Evolutionary conservation across 2,113 vertebrate species (phyloP).

Genomic region (Dipodomys ordii): DNA sequence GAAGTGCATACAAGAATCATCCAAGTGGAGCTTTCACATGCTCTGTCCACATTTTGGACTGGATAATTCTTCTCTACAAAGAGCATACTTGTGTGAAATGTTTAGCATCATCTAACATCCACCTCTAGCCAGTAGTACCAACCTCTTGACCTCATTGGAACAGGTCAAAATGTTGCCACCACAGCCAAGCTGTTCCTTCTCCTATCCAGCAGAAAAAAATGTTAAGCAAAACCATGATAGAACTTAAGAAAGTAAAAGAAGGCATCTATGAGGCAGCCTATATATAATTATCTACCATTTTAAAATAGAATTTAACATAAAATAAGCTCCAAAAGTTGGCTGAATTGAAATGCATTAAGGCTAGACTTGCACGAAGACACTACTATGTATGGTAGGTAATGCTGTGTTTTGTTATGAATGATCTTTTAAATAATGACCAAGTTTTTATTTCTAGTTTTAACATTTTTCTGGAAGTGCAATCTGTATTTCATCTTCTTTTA

Average conservation of each 20-base stretch:
- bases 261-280: neutral
- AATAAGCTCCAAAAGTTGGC: conserved; percentile 1
- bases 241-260: neutral
- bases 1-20: neutral
- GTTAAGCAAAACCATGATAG: conserved; percentile 5
- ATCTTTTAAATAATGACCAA: conserved; percentile 8
- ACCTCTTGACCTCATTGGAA: neutral
- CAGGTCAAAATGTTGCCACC: neutral
- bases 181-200: neutral
- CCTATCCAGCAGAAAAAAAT: neutral
- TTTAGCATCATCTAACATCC: neutral
- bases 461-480: neutral
- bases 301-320: neutral
- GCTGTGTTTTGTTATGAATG: neutral
- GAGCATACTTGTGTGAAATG: neutral
- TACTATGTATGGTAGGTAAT: neutral
- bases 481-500: neutral
- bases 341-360: neutral
- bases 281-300: neutral
- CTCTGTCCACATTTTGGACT: neutral
- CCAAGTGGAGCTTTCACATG: neutral
- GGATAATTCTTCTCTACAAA: neutral
- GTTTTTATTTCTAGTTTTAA: conserved; percentile 1
- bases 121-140: too few relatives aligned
- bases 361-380: neutral